These are phyloP conservation scores for Neosalanx taihuensis DNA, from an alignment of 2,797 vertebrate species.

Conservation along the genomic window DNA sequence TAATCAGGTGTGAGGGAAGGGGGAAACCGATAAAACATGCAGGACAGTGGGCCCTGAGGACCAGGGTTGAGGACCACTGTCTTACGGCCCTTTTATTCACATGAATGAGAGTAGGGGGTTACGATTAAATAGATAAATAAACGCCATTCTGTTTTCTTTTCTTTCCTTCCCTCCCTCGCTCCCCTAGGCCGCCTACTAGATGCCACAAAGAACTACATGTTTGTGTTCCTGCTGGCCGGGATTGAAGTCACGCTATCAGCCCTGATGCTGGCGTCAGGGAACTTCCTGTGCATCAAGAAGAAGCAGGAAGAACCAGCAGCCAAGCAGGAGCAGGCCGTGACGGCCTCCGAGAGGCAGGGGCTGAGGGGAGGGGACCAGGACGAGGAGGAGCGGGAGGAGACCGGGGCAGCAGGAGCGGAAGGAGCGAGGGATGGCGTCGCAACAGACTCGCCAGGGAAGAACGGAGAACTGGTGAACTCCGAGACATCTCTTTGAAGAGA, in stretches of 20 bases:
- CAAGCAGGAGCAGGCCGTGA: constrained; percentile 60
- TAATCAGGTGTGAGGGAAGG: no score
- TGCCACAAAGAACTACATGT: constrained; percentile 83
- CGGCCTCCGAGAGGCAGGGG: constrained; percentile 61
- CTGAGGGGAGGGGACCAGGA: constrained; percentile 52
- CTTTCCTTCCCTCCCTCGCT: background rate
- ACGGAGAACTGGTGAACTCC: constrained; percentile 20
- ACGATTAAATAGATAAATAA: background rate
- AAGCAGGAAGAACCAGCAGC: constrained; percentile 55
- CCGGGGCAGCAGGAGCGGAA: constrained; percentile 59
- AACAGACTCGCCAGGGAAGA: constrained; percentile 48
- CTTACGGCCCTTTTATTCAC: background rate
- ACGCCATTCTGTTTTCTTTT: background rate
- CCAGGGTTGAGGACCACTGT: no score
- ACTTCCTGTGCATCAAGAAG: constrained; percentile 79
- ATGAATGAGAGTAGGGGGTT: background rate
- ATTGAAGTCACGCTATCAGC: constrained; percentile 82
- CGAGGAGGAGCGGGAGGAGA: constrained; percentile 65
- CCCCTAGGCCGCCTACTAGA: constrained; percentile 82
- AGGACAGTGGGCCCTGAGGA: no score
- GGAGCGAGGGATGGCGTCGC: constrained; percentile 52
- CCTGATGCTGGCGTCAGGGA: constrained; percentile 79
- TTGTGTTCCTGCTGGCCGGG: constrained; percentile 88
- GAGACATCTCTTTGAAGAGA: constrained; percentile 46
- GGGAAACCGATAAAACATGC: no score